phyloP scores from a whole-genome alignment of 1,140 invertebrate genomes.

The Psix sp. region DNA sequence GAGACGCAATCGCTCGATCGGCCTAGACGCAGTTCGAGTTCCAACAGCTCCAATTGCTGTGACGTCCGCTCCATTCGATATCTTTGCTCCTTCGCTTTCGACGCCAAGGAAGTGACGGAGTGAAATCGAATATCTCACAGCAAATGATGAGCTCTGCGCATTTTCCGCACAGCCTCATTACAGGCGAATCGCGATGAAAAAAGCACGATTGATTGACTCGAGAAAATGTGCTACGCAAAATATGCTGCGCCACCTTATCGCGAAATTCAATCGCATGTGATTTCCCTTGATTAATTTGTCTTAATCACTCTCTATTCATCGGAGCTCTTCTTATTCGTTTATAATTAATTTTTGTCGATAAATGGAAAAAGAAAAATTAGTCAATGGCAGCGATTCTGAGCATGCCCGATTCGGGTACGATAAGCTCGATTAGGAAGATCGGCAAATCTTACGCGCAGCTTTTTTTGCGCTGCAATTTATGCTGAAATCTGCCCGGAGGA shows the following conservation, averaged over 20 bases:
- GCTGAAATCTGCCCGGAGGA: too few species aligned
- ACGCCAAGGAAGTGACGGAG: conserved; percentile 48
- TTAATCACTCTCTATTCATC: conserved; percentile 17
- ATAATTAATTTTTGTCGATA: conserved; percentile 1
- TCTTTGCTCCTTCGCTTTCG: conserved; percentile 50
- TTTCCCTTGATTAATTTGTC: conserved; percentile 26
- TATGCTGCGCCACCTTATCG: conserved; percentile 4
- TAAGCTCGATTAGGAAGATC: conserved; percentile 10
- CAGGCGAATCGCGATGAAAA: conserved; percentile 19
- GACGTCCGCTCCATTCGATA: conserved; percentile 52
- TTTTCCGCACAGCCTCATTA: conserved; percentile 43
- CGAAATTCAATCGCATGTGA: conserved; percentile 3
- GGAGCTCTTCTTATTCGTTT: neutral
- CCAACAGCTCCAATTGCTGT: conserved; percentile 47
- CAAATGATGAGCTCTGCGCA: conserved; percentile 45
- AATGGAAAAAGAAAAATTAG: neutral
- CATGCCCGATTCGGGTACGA: neutral
- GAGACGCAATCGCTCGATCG: conserved; percentile 41
- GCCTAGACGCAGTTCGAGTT: conserved; percentile 27
- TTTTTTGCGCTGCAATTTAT: conserved; percentile 4
- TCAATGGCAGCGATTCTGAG: too few species aligned
- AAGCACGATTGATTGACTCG: conserved; percentile 27
- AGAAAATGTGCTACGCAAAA: conserved; percentile 21
- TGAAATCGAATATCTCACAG: conserved; percentile 50
- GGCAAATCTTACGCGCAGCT: conserved; percentile 18